Base-by-base conservation (phyloP, 2,797 vertebrate genomes). In the Danio tinwini region DNA sequence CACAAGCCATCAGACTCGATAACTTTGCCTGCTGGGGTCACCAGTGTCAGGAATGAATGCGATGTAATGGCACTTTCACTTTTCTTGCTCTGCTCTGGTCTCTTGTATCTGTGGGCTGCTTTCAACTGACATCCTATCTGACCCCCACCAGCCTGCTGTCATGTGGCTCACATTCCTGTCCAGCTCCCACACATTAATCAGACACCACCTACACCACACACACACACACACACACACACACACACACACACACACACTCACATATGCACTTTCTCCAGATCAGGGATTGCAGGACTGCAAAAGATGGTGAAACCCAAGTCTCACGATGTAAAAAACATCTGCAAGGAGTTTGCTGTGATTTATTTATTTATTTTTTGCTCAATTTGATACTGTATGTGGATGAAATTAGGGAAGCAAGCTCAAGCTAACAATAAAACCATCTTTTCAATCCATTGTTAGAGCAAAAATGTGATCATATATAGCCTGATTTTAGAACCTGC, bases 91-190 rank as follows among this genome's bases (percentile, higher is more conserved):
- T 49, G 12, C 37, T 65, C 71, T 53, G 62, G 53, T 78, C 52
- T 47, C 76, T 63, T 62, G 47, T 19, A 39, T 75, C n/a, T 52
- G 39, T 61, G 58, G 42, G n/a, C 47, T 10, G 16, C 62, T 76
- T 16, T 61, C 16, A 29, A 56, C 45, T 55, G 78, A 86, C 78
- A 86, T 68, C 70, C 65, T 84, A 82, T 81, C 82, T 81, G 52
- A 78, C 17, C 74, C 68, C 58, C 59, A 12, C 14, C 44, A 47
- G 74, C 47, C 70, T 81, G 45, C 78, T 78, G 59, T 82, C 74
- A 82, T 82, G 65, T 50, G 56, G 70, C 71, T 81, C 61, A 56
- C 68, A 81, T 82, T 81, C 80, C 59, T 78, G 59, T 52, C 58
- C 74, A 75, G 39, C 45, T 55, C 59, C 17, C 70, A 68, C 59